Conservation (phyloP, 2,797 vertebrate species). For the Enteromius afrohamiltoni region DNA sequence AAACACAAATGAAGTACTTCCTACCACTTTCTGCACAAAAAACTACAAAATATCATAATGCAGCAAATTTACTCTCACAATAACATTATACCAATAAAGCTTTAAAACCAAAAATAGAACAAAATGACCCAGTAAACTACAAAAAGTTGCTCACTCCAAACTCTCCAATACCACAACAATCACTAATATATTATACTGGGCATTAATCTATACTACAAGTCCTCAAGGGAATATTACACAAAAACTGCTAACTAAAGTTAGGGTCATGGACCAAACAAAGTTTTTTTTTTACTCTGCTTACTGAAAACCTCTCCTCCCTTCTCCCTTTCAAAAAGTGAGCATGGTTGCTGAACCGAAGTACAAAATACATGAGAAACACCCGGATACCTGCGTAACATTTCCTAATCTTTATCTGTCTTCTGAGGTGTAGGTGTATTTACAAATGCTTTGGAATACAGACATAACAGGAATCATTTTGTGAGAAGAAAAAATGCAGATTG, state of each 20-base stretch:
- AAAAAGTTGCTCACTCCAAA: not conserved
- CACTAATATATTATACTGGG: not conserved
- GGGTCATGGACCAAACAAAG: not conserved
- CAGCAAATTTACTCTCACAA: not conserved
- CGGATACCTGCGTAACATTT: not conserved
- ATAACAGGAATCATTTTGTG: too few relatives aligned
- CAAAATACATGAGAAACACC: constrained; percentile 4
- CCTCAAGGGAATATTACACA: not conserved
- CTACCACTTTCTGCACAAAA: not conserved
- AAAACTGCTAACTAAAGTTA: not conserved
- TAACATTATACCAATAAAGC: not conserved
- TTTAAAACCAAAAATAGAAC: not conserved
- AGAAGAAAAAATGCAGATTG: too few relatives aligned
- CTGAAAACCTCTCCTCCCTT: not conserved
- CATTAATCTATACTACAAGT: not conserved
- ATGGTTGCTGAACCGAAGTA: not conserved
- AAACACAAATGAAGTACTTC: too few relatives aligned
- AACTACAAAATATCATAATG: not conserved
- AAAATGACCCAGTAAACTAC: not conserved
- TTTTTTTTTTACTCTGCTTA: not conserved
- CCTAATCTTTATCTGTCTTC: not conserved
- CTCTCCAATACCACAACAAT: not conserved
- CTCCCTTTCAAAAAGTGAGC: not conserved
- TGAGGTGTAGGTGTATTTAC: not conserved
- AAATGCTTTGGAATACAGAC: too few relatives aligned